phyloP scores from a whole-genome alignment of 2,113 vertebrate species.

The Pseudopipra pipra region DNA sequence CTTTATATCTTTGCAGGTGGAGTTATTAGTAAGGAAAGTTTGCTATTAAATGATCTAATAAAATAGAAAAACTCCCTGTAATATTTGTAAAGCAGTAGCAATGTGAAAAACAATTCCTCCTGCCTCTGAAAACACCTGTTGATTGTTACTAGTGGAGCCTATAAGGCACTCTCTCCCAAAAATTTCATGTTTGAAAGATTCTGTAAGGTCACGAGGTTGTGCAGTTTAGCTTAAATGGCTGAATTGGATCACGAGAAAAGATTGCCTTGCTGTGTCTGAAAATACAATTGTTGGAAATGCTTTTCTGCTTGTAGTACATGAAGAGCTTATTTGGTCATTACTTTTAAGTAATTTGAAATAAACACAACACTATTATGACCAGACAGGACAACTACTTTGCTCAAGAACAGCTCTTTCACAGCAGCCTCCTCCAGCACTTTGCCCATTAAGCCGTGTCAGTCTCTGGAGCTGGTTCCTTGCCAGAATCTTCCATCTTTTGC shows the following conservation, averaged over 20 bases:
- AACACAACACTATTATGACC: background rate
- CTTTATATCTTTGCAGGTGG: background rate
- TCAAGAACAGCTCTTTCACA: background rate
- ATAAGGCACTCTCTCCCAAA: background rate
- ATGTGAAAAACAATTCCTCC: background rate
- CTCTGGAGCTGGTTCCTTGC: background rate
- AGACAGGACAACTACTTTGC: background rate
- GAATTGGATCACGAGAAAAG: background rate
- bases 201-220: background rate
- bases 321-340: background rate
- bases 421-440: background rate
- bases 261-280: background rate
- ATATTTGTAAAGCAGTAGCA: background rate
- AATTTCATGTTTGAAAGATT: background rate
- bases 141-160: background rate
- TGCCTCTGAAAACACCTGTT: background rate
- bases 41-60: background rate
- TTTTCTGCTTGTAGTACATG: background rate
- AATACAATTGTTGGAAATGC: background rate
- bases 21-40: background rate
- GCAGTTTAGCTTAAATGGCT: background rate
- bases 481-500: background rate
- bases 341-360: background rate
- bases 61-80: background rate
- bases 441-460: background rate